Evolutionary conservation across 2,888 invertebrate genomes (phyloP).

Genomic region (Dyspetes luteomarginatus): DNA sequence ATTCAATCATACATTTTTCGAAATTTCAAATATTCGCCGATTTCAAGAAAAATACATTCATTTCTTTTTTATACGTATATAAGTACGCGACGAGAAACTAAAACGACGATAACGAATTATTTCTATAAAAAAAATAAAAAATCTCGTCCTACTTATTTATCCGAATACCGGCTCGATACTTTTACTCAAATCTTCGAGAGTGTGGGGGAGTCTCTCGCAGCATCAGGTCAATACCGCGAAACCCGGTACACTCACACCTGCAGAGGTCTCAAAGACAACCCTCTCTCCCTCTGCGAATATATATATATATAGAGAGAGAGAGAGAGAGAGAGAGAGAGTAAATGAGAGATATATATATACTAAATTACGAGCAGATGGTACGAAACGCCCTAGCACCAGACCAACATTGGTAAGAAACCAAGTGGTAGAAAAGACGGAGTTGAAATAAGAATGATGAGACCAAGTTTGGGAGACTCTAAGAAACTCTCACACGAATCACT

Average conservation of each 20-base stretch:
- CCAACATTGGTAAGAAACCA: conserved; percentile 41
- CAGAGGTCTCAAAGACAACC: conserved; percentile 14
- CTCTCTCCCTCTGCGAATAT: background rate
- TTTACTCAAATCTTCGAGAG: conserved; percentile 31
- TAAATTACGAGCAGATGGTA: conserved; percentile 58
- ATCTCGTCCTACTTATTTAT: conserved; percentile 31
- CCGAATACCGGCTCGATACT: conserved; percentile 52
- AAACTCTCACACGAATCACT: conserved; percentile 1
- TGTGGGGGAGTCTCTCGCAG: conserved; percentile 31
- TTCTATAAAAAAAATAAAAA: too few relatives aligned
- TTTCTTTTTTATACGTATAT: background rate
- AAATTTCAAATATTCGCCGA: too few relatives aligned
- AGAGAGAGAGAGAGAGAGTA: background rate
- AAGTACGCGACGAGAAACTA: background rate
- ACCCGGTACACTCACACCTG: conserved; percentile 46
- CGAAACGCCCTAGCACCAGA: conserved; percentile 20
- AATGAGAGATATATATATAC: conserved; percentile 12
- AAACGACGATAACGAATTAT: background rate
- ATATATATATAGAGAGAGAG: background rate
- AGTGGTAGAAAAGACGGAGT: conserved; percentile 14
- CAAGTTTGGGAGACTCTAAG: conserved; percentile 12
- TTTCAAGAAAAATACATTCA: too few relatives aligned
- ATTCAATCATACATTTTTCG: too few relatives aligned
- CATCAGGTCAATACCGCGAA: conserved; percentile 59
- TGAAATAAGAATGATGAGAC: conserved; percentile 44